Conservation (phyloP, 2,888 invertebrate species). For the Ochlodes sylvanus region DNA sequence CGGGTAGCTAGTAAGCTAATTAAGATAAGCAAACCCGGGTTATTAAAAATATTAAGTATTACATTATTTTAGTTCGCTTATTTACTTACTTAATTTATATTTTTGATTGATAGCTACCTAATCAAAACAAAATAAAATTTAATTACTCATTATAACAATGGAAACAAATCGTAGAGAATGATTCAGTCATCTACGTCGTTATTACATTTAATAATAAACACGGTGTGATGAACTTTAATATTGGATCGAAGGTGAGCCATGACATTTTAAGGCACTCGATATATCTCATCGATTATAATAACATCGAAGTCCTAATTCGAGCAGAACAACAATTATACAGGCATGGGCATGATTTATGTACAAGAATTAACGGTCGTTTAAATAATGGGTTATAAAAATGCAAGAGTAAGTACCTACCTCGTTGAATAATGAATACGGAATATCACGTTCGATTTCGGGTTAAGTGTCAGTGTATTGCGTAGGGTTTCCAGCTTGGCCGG, state of each 20-base stretch:
- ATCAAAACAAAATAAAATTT: background rate
- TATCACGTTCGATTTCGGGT: constrained; percentile 49
- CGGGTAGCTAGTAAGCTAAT: no score
- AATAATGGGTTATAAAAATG: constrained; percentile 41
- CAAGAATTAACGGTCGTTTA: constrained; percentile 40
- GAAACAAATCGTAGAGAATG: constrained; percentile 66
- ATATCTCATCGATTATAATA: constrained; percentile 68
- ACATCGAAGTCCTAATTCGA: constrained; percentile 59
- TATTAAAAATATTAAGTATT: no score
- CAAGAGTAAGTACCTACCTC: constrained; percentile 39
- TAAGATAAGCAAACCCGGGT: no score
- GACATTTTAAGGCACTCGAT: constrained; percentile 72
- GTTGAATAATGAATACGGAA: constrained; percentile 49
- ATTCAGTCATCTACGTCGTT: constrained; percentile 78
- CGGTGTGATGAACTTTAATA: constrained; percentile 79
- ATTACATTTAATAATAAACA: constrained; percentile 77
- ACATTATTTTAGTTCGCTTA: no score
- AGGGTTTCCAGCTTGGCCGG: constrained; percentile 17
- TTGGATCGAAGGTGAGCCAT: constrained; percentile 64
- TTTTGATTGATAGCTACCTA: no score
- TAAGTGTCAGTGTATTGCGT: constrained; percentile 40
- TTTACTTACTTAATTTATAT: no score
- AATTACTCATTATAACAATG: constrained; percentile 51
- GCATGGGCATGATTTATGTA: constrained; percentile 41
- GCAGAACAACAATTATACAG: constrained; percentile 44